These are phyloP conservation scores for Ivindomyrus marchei DNA, from an alignment of 2,113 vertebrate genomes.

Conservation along the genomic window DNA sequence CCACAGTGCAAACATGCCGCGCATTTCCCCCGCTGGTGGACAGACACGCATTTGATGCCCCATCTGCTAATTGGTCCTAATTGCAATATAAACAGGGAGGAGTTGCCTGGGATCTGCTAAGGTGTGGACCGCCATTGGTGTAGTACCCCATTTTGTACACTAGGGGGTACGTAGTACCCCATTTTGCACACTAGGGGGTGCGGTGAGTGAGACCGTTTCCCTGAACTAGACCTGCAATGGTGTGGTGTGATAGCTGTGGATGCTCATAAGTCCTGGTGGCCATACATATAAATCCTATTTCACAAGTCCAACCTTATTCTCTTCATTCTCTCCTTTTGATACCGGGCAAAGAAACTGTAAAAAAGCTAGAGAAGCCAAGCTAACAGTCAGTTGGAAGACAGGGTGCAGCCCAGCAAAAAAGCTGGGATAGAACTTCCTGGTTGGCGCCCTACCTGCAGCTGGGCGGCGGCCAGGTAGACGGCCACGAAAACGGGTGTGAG, in stretches of 20 bases:
- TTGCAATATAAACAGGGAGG: constrained; percentile 17
- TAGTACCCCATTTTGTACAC: background rate
- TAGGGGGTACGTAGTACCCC: background rate
- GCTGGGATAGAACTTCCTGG: constrained; percentile 20
- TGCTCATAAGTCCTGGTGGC: background rate
- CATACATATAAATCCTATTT: background rate
- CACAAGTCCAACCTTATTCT: background rate
- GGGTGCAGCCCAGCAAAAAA: background rate
- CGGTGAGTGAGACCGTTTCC: background rate
- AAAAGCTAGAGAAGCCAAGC: constrained; percentile 58
- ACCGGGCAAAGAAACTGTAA: background rate
- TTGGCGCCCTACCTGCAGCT: constrained; percentile 80
- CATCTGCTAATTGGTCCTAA: constrained; percentile 23
- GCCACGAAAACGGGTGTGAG: constrained; percentile 81
- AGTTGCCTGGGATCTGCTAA: constrained; percentile 42
- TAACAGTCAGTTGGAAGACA: background rate
- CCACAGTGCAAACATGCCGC: constrained; percentile 22
- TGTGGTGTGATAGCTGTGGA: background rate
- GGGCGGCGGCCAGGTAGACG: constrained; percentile 81
- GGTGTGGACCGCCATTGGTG: constrained; percentile 61
- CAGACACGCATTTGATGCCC: background rate
- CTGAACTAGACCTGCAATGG: background rate
- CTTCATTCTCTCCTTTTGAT: background rate
- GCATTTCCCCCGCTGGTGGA: constrained; percentile 3
- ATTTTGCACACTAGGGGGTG: background rate